A percentile compares a stretch with the other conserved stretches of the same genome.
Evolutionary conservation across 2,797 vertebrate genomes (phyloP).

Genomic region (Oophaga sylvatica): DNA sequence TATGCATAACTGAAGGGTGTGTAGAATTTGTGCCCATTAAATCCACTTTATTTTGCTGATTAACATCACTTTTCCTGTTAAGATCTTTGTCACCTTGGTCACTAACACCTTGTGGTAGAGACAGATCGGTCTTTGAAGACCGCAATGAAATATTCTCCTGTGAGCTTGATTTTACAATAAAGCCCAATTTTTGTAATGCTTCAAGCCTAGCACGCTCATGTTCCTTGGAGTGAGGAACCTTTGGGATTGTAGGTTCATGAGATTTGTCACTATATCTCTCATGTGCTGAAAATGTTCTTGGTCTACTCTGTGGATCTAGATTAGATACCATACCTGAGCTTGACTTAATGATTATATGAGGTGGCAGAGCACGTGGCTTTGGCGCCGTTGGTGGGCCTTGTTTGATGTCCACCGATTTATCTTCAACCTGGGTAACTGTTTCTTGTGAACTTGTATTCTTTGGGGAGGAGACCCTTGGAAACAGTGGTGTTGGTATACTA

Average conservation of each 20-base stretch:
- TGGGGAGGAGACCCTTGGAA: conserved; percentile 25
- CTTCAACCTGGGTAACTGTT: neutral
- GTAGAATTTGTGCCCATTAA: neutral
- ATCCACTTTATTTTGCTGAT: conserved; percentile 15
- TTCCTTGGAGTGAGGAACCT: conserved; percentile 66
- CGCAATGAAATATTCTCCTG: neutral
- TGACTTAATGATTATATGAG: conserved; percentile 74
- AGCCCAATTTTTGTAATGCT: conserved; percentile 88
- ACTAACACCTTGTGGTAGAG: neutral
- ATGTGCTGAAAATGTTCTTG: conserved; percentile 59
- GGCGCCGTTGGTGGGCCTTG: conserved; percentile 77
- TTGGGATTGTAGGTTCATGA: conserved; percentile 26
- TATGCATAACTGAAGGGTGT: conserved; percentile 14
- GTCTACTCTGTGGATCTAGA: conserved; percentile 48
- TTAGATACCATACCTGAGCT: conserved; percentile 63
- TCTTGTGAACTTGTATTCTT: conserved; percentile 24
- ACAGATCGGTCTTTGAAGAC: neutral
- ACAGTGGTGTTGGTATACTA: neutral
- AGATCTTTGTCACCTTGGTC: conserved; percentile 29
- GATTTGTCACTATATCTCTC: conserved; percentile 33
- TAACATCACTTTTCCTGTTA: conserved; percentile 28
- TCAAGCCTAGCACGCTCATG: conserved; percentile 79
- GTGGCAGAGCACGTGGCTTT: conserved; percentile 81
- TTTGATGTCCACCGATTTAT: conserved; percentile 60
- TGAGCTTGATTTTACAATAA: conserved; percentile 60